Base-by-base conservation (phyloP, 2,888 invertebrate species). In the Carpatolechia fugitivella region DNA sequence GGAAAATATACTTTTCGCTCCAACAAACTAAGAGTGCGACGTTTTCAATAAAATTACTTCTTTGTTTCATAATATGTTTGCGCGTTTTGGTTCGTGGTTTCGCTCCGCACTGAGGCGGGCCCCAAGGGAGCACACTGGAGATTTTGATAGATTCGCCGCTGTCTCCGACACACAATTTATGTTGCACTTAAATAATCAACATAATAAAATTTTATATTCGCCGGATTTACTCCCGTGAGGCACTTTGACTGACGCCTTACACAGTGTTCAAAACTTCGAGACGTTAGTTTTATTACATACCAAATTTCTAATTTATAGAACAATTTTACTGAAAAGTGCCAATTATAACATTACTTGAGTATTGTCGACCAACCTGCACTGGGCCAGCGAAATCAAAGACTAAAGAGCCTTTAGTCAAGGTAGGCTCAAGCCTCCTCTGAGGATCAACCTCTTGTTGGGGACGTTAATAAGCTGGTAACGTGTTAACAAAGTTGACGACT, bases 1-100 rank as follows among this genome's bases (percentile, higher is more conserved):
- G 64, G 62, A 67, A 70, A 69, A 68, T 65, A 68, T 69, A 67
- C 55, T 67, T 63, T 65, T 64, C 63, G 65, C 63, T 66, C 66
- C 62, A 66, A 65, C 66, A 59, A 65, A 61, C 53, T 59, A 54
- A 54, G 52, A 47, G 36, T 49, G 47, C 54, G 47, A 57, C 55
- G 46, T 52, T 55, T 56, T 57, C 5, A 4, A 2, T 30, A n/a
- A 13, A 16, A 16, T 49, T 16, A 4, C 8, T 35, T 11, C 33
- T 18, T 33, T 7, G 33, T 48, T 48, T 35, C 18, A 18, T 33
- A n/a, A 20, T 41, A 10, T 40, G 5, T 48, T 48, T 35, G 33
- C 33, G 49, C 35, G 49, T 49, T 33, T 18, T 20, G 16, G 3
- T n/a, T 1, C 20, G 49, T 13, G 49, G 31, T 11, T 8, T 30